A percentile compares a stretch with the other conserved stretches of the same genome.
phyloP scores from a whole-genome alignment of 2,888 invertebrate genomes.

The Melinopterus prodromus region DNA sequence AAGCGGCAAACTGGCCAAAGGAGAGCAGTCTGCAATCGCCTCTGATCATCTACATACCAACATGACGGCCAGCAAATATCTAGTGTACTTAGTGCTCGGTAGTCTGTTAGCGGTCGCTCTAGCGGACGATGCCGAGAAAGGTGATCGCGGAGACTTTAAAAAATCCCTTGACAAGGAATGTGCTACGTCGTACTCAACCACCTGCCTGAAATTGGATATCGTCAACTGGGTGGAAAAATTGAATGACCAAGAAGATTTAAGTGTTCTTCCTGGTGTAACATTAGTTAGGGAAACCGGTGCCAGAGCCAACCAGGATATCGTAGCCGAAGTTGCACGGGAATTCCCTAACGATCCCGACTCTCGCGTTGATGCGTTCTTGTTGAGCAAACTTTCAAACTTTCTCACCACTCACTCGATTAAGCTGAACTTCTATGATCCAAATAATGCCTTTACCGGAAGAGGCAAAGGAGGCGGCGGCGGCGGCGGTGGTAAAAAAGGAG shows the following conservation, averaged over 20 bases:
- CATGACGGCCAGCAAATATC: constrained; percentile 26
- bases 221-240: constrained; percentile 77
- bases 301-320: constrained; percentile 68
- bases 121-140: constrained; percentile 7
- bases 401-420: constrained; percentile 76
- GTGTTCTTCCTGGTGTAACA: constrained; percentile 74
- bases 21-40: constrained; percentile 31
- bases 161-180: constrained; percentile 61
- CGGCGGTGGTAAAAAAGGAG: constrained; percentile 64
- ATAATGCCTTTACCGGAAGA: constrained; percentile 35
- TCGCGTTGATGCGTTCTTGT: constrained; percentile 74
- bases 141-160: constrained; percentile 25
- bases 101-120: constrained; percentile 22
- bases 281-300: constrained; percentile 68
- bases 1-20: constrained; percentile 11
- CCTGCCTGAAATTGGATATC: constrained; percentile 79
- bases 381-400: constrained; percentile 73
- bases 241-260: constrained; percentile 71
- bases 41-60: constrained; percentile 37
- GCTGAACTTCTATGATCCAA: constrained; percentile 65
- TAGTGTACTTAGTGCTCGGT: constrained; percentile 35
- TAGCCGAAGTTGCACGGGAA: constrained; percentile 75
- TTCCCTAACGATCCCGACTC: constrained; percentile 78
- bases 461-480: constrained; percentile 56
- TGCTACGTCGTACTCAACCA: constrained; percentile 68